A percentile compares a stretch with the other conserved stretches of the same genome.
Conservation (phyloP, 2,797 vertebrate species). For the Eulemur coronatus region DNA sequence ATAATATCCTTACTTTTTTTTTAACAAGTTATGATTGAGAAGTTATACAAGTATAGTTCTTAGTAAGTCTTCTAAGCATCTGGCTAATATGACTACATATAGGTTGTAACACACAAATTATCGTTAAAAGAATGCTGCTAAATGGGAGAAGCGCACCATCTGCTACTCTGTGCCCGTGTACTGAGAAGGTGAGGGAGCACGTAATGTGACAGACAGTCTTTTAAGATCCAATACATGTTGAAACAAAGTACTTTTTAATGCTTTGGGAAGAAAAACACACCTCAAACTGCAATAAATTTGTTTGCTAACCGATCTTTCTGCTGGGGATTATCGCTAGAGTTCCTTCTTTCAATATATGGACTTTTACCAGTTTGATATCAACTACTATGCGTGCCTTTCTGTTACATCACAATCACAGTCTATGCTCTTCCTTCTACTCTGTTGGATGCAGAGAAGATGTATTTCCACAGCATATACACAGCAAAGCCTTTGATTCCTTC, state of each 20-base stretch:
- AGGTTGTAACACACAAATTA: not conserved
- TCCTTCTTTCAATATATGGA: not conserved
- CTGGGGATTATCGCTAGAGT: not conserved
- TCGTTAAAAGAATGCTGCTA: not conserved
- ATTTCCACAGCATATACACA: not conserved
- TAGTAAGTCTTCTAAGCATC: not conserved
- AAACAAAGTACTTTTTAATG: constrained; percentile 5
- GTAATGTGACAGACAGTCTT: not conserved
- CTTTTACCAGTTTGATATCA: not conserved
- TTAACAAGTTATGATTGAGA: not conserved
- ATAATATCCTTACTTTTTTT: not conserved
- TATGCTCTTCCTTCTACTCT: not conserved
- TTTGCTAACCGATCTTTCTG: constrained; percentile 26
- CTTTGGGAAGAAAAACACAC: constrained; percentile 14
- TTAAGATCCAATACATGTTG: not conserved
- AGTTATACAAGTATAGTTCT: not conserved
- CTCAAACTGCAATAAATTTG: not conserved
- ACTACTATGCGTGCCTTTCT: not conserved
- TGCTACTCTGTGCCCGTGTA: not conserved
- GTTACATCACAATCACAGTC: not conserved
- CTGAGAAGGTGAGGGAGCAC: not conserved
- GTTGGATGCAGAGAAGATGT: not conserved
- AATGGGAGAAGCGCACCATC: not conserved
- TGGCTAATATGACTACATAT: not conserved
- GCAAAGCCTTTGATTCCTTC: not conserved